Evolutionary conservation across 92 coral and sea anemone genomes (phyloP).

Genomic region (Epizoanthus scotinus): DNA sequence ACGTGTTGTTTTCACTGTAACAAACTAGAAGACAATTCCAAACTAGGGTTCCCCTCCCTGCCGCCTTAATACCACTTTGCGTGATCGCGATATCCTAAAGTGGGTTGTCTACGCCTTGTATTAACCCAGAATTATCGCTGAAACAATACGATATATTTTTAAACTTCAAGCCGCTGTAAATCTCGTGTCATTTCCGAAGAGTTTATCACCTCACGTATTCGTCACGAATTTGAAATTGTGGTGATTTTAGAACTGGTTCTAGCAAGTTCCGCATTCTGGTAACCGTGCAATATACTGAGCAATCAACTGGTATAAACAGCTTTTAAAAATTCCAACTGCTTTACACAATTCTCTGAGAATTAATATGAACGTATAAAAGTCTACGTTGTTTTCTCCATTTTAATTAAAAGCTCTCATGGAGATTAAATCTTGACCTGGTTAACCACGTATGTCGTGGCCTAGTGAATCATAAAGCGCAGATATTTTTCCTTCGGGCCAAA

Average conservation of each 20-base stretch:
- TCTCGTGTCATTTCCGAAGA: slow-evolving; percentile 20
- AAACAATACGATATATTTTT: slow-evolving; percentile 7
- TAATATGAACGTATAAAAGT: background rate
- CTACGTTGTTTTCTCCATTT: background rate
- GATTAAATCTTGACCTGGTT: no score
- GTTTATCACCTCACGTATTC: background rate
- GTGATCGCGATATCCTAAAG: slow-evolving; percentile 5
- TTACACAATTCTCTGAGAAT: background rate
- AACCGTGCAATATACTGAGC: background rate
- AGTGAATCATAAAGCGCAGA: background rate
- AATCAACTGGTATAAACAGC: background rate
- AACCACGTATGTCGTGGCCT: no score
- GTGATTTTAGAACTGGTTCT: background rate
- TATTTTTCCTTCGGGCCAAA: slow-evolving; percentile 4
- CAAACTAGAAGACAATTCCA: no score
- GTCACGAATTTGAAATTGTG: slow-evolving; percentile 7
- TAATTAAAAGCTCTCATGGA: background rate
- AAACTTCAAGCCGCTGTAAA: background rate
- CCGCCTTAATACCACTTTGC: background rate
- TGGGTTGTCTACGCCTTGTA: slow-evolving; percentile 30
- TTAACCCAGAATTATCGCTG: slow-evolving; percentile 13
- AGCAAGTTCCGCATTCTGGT: background rate
- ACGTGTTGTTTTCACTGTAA: background rate
- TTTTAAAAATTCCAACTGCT: background rate
- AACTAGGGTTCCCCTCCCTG: no score